phyloP scores from a whole-genome alignment of 2,113 vertebrate genomes.

The Catagonus wagneri region DNA sequence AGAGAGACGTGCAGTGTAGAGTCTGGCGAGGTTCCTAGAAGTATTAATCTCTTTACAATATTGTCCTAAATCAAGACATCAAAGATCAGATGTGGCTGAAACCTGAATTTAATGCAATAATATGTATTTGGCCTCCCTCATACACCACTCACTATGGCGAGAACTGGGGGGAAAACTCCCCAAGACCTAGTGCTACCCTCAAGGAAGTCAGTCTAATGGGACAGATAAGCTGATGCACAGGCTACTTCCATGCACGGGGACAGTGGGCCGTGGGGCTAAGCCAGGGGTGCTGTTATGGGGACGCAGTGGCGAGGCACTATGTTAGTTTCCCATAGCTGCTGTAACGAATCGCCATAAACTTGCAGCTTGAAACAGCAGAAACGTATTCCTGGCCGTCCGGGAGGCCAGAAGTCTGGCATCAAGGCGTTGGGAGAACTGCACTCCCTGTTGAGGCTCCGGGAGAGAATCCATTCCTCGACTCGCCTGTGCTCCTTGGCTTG shows the following conservation, averaged over 20 bases:
- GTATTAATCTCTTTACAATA: not conserved
- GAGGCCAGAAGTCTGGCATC: not conserved
- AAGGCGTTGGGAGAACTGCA: too few species aligned
- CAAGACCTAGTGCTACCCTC: not conserved
- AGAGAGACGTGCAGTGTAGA: not conserved
- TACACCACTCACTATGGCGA: not conserved
- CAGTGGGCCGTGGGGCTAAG: accelerated
- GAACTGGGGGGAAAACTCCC: not conserved
- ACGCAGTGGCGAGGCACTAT: not conserved
- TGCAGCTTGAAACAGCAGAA: not conserved
- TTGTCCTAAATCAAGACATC: not conserved
- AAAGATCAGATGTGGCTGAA: not conserved
- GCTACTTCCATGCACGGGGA: not conserved
- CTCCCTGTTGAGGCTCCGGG: not conserved
- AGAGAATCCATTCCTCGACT: not conserved
- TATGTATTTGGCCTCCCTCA: not conserved
- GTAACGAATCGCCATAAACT: not conserved
- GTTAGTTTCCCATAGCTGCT: not conserved
- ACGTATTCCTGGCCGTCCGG: not conserved
- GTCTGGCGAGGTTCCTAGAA: not conserved
- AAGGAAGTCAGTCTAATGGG: not conserved
- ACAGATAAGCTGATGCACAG: not conserved
- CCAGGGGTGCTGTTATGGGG: not conserved
- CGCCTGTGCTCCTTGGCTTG: not conserved
- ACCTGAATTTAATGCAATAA: not conserved